These are phyloP conservation scores for Patagioenas fasciata DNA, from an alignment of 2,113 vertebrate genomes.

Conservation along the genomic window DNA sequence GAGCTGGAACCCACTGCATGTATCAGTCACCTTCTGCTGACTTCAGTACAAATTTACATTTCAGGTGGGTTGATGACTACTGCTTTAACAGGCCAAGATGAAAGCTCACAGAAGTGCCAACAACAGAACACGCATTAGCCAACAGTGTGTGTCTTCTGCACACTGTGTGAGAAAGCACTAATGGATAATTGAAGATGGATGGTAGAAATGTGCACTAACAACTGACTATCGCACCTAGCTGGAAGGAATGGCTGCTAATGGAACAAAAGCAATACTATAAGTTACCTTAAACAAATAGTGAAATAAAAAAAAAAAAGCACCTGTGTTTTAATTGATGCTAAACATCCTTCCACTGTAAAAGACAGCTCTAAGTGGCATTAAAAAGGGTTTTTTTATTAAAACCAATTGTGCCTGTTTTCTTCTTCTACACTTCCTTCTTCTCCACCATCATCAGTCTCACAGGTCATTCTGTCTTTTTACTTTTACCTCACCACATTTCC, in stretches of 20 bases:
- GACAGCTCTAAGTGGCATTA: not conserved
- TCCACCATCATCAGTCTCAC: not conserved
- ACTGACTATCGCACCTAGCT: not conserved
- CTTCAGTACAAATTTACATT: not conserved
- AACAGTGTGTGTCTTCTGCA: accelerated
- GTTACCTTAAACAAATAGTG: not conserved
- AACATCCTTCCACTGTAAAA: not conserved
- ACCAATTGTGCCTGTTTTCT: not conserved
- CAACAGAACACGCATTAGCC: not conserved
- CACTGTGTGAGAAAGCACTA: not conserved
- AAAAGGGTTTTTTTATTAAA: not conserved
- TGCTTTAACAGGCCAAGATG: not conserved
- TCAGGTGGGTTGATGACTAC: not conserved
- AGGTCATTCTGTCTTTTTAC: not conserved
- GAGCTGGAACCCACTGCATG: not conserved
- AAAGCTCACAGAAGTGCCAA: not conserved
- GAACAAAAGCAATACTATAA: not conserved
- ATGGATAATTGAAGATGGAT: not conserved
- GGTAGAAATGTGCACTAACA: not conserved
- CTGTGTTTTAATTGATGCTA: not conserved
- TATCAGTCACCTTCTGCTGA: not conserved
- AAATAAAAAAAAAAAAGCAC: not conserved
- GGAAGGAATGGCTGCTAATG: not conserved
- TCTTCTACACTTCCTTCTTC: not conserved
- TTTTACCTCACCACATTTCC: not conserved